Evolutionary conservation across 2,113 vertebrate species (phyloP).

Genomic region (Toxostoma redivivum): DNA sequence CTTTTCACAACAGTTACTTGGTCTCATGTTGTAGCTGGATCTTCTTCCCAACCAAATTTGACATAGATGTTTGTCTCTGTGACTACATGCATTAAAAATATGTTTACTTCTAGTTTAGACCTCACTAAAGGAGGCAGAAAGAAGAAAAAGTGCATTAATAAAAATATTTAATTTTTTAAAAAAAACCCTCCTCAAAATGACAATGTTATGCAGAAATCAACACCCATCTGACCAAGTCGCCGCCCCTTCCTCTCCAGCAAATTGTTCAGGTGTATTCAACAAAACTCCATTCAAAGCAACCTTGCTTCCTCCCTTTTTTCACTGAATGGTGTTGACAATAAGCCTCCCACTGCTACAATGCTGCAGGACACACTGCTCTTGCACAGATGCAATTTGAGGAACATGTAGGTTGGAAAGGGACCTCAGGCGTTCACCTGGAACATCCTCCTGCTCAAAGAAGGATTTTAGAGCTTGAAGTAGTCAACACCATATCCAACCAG

Average conservation of each 20-base stretch:
- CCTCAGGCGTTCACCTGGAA: background rate
- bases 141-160: background rate
- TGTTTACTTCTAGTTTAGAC: background rate
- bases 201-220: background rate
- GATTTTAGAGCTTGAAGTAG: background rate
- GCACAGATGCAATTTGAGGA: background rate
- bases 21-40: background rate
- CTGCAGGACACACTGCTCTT: background rate
- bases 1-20: background rate
- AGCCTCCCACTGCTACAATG: rapidly evolving
- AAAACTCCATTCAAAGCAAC: background rate
- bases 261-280: background rate
- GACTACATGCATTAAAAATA: background rate
- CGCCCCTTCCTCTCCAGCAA: background rate
- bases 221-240: background rate
- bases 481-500: background rate
- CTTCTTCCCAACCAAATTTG: background rate
- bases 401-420: background rate
- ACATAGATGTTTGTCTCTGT: background rate
- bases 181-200: rapidly evolving
- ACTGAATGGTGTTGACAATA: background rate
- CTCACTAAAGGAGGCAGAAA: background rate
- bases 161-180: background rate
- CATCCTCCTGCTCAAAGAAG: background rate
- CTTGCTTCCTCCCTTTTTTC: background rate